These are phyloP conservation scores for Tetrapedia diversipes DNA, from an alignment of 2,888 invertebrate genomes.

Conservation along the genomic window DNA sequence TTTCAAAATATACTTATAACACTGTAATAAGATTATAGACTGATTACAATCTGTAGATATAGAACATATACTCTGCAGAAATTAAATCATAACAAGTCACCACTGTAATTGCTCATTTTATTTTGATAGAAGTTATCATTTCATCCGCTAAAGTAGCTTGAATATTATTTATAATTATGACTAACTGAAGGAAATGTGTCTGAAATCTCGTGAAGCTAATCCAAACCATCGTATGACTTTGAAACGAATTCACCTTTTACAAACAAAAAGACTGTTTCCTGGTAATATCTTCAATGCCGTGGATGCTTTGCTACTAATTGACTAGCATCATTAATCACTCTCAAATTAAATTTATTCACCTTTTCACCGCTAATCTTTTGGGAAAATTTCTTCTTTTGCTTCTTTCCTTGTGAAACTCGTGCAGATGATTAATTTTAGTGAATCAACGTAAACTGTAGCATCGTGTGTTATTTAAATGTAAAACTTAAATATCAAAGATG, in stretches of 20 bases:
- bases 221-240: conserved; percentile 10
- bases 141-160: background rate
- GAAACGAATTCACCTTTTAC: background rate
- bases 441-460: background rate
- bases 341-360: conserved; percentile 67
- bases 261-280: conserved; percentile 21
- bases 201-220: conserved; percentile 3
- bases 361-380: conserved; percentile 47
- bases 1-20: no score
- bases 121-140: background rate
- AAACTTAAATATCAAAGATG: no score
- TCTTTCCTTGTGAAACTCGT: conserved; percentile 14
- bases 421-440: background rate
- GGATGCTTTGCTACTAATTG: conserved; percentile 79
- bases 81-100: background rate
- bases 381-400: conserved; percentile 32
- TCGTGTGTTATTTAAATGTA: no score
- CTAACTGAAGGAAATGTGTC: background rate
- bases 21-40: no score
- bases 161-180: background rate
- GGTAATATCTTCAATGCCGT: conserved; percentile 57
- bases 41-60: no score
- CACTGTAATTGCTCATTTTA: background rate
- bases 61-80: no score
- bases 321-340: conserved; percentile 83